These are phyloP conservation scores for Drosophila arawakana DNA, from an alignment of 1,140 invertebrate species.

Conservation along the genomic window DNA sequence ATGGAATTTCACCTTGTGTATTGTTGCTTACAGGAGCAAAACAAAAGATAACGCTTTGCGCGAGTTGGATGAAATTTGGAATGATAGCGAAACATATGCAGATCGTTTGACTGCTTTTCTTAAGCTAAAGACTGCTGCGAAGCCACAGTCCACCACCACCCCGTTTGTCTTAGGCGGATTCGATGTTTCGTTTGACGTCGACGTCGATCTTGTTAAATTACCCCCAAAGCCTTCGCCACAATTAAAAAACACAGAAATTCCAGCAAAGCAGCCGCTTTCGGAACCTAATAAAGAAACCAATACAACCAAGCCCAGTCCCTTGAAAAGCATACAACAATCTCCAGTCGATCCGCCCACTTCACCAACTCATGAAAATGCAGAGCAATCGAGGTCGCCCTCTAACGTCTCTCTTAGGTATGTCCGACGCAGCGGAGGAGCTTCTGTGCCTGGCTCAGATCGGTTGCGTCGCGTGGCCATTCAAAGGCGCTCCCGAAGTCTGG, in stretches of 20 bases:
- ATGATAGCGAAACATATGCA: conserved; percentile 35
- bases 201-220: conserved; percentile 34
- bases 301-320: background rate
- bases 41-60: conserved; percentile 25
- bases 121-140: conserved; percentile 20
- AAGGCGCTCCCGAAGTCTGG: conserved; percentile 55
- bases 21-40: conserved; percentile 11
- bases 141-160: background rate
- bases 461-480: conserved; percentile 63
- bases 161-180: conserved; percentile 15
- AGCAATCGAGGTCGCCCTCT: too few relatives aligned
- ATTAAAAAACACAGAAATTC: background rate
- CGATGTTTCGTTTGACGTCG: conserved; percentile 30
- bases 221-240: conserved; percentile 19
- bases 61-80: conserved; percentile 34
- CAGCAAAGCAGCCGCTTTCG: background rate
- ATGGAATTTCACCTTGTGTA: background rate
- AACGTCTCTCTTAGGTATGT: background rate
- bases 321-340: too few relatives aligned
- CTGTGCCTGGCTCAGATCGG: conserved; percentile 55
- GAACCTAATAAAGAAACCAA: background rate
- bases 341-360: background rate
- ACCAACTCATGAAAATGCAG: background rate
- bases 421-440: conserved; percentile 26
- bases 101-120: conserved; percentile 34